These are phyloP conservation scores for Caenorhabditis sp. DNA, from an alignment of 2,888 invertebrate species.

Conservation along the genomic window DNA sequence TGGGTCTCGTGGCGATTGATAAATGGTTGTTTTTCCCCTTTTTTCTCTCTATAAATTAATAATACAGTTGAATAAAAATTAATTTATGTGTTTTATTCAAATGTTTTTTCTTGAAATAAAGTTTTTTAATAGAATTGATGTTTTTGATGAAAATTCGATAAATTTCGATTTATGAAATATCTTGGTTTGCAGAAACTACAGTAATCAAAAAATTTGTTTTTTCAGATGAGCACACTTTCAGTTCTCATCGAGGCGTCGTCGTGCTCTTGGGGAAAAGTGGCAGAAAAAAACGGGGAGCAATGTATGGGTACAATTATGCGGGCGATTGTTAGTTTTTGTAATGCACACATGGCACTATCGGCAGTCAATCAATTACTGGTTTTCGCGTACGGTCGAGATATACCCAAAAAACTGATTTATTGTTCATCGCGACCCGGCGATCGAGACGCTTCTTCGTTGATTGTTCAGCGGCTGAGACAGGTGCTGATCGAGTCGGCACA, in stretches of 20 bases:
- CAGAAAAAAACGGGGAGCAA: constrained; percentile 29
- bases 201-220: not conserved
- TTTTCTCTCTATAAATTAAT: not conserved
- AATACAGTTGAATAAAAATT: not conserved
- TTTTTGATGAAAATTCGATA: not conserved
- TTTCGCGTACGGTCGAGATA: constrained; percentile 41
- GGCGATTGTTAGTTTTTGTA: constrained; percentile 44
- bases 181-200: too few relatives aligned
- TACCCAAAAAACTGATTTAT: constrained; percentile 41
- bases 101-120: not conserved
- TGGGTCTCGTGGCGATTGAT: constrained; percentile 1
- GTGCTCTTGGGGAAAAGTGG: constrained; percentile 49
- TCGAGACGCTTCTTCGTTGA: constrained; percentile 30
- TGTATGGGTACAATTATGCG: constrained; percentile 34
- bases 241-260: constrained; percentile 44
- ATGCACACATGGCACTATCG: constrained; percentile 44
- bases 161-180: not conserved
- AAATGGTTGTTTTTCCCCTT: not conserved
- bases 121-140: not conserved
- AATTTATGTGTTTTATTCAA: not conserved
- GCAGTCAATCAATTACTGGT: constrained; percentile 45
- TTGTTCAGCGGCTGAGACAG: constrained; percentile 24
- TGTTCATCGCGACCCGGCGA: constrained; percentile 32
- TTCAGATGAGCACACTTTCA: constrained; percentile 44
- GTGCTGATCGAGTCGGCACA: constrained; percentile 17